Evolutionary conservation across 1,140 invertebrate species (phyloP).

Genomic region (Cydia strobilella): DNA sequence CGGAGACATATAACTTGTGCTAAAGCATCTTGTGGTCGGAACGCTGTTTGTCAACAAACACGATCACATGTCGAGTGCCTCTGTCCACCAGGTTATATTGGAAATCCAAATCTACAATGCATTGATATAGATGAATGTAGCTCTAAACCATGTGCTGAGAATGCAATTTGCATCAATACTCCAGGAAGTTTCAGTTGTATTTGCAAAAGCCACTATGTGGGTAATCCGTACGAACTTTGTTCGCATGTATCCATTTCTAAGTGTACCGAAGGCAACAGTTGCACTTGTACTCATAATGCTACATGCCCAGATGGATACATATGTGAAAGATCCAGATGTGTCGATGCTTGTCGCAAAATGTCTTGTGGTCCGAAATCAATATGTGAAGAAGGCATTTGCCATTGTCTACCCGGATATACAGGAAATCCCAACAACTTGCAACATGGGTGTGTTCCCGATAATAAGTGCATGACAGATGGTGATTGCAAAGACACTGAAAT

Average conservation of each 20-base stretch:
- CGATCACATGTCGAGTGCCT: constrained; percentile 88
- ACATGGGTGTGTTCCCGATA: constrained; percentile 85
- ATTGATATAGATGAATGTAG: constrained; percentile 93
- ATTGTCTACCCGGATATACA: constrained; percentile 88
- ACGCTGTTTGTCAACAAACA: constrained; percentile 89
- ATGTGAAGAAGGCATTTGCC: constrained; percentile 89
- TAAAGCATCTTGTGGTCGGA: constrained; percentile 86
- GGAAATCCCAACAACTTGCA: constrained; percentile 87
- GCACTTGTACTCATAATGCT: constrained; percentile 84
- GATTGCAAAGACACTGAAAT: constrained; percentile 91
- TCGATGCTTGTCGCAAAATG: constrained; percentile 86
- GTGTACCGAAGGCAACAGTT: constrained; percentile 85
- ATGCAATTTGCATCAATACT: constrained; percentile 94
- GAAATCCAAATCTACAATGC: constrained; percentile 93
- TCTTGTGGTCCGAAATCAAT: constrained; percentile 90
- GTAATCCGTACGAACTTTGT: constrained; percentile 92
- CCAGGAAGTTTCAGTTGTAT: constrained; percentile 92
- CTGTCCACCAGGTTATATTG: constrained; percentile 90
- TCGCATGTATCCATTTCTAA: constrained; percentile 83
- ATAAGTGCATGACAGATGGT: constrained; percentile 88
- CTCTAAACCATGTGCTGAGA: constrained; percentile 89
- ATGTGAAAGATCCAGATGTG: constrained; percentile 86
- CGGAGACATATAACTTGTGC: constrained; percentile 87
- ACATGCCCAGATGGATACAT: constrained; percentile 88
- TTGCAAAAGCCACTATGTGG: constrained; percentile 89